Evolutionary conservation across 2,888 invertebrate species (phyloP).

Genomic region (Eupeodes luniger): DNA sequence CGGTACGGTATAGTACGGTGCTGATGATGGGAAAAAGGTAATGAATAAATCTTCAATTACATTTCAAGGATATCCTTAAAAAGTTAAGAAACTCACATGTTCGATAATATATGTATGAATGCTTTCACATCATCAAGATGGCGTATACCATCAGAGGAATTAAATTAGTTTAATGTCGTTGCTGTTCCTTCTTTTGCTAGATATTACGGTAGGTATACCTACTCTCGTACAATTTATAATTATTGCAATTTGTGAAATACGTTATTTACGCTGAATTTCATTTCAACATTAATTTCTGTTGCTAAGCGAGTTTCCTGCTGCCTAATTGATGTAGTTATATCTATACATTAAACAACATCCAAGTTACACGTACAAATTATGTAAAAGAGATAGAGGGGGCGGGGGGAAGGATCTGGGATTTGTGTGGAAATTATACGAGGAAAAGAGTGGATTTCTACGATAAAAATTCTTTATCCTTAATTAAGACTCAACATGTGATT

Average conservation of each 20-base stretch:
- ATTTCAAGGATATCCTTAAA: constrained; percentile 54
- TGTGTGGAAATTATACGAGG: neutral
- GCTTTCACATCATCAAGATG: neutral
- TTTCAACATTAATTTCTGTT: constrained; percentile 66
- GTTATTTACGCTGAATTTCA: constrained; percentile 65
- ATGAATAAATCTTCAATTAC: constrained; percentile 65
- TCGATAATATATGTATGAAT: neutral
- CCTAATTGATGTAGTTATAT: constrained; percentile 9
- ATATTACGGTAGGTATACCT: too few species aligned
- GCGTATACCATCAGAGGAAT: neutral
- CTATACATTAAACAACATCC: too few species aligned
- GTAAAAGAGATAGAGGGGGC: constrained; percentile 5
- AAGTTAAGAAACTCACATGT: constrained; percentile 22
- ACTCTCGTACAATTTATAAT: neutral
- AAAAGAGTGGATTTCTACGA: neutral
- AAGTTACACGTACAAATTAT: neutral
- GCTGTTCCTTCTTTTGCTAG: neutral
- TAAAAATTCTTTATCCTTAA: constrained; percentile 69
- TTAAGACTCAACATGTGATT: constrained; percentile 75
- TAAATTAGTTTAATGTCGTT: neutral
- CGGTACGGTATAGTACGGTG: neutral
- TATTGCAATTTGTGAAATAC: constrained; percentile 3
- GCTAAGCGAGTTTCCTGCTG: constrained; percentile 50
- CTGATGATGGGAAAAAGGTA: constrained; percentile 23
- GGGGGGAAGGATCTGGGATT: too few species aligned